These are phyloP conservation scores for Natrix natrix DNA, from an alignment of 2,797 vertebrate genomes.

Conservation along the genomic window DNA sequence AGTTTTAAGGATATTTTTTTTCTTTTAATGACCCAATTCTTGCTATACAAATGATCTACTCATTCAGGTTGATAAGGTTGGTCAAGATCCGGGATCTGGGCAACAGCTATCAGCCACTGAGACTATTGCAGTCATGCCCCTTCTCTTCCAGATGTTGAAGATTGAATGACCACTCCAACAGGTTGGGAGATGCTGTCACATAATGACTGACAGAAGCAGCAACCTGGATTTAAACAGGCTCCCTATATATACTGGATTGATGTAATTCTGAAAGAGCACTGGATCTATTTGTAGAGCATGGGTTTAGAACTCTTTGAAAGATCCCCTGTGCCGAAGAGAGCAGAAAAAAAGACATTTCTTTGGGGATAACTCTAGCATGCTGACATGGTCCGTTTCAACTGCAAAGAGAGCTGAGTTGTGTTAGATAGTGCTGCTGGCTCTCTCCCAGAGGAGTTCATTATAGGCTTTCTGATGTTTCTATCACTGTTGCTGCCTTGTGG, in stretches of 20 bases:
- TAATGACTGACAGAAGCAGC: background rate
- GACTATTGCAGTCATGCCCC: background rate
- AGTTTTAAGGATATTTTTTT: background rate
- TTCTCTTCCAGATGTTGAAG: background rate
- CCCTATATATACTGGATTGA: background rate
- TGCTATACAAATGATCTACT: background rate
- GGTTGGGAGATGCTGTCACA: background rate
- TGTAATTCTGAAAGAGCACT: background rate
- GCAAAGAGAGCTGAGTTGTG: background rate
- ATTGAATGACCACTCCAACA: background rate
- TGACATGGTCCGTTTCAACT: background rate
- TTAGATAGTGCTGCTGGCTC: background rate
- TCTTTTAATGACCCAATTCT: background rate
- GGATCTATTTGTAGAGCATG: background rate
- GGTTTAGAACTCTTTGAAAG: background rate
- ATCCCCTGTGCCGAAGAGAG: background rate
- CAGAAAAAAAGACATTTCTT: background rate
- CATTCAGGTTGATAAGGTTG: background rate
- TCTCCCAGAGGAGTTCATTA: background rate
- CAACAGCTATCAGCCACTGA: background rate
- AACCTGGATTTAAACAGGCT: background rate
- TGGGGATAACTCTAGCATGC: background rate
- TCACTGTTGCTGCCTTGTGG: background rate
- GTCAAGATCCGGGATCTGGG: background rate
- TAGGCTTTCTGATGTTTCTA: background rate